Evolutionary conservation across 2,888 invertebrate genomes (phyloP), one percentile per base, ranked within the genome.

Genomic region (Watsonalla cultraria): DNA sequence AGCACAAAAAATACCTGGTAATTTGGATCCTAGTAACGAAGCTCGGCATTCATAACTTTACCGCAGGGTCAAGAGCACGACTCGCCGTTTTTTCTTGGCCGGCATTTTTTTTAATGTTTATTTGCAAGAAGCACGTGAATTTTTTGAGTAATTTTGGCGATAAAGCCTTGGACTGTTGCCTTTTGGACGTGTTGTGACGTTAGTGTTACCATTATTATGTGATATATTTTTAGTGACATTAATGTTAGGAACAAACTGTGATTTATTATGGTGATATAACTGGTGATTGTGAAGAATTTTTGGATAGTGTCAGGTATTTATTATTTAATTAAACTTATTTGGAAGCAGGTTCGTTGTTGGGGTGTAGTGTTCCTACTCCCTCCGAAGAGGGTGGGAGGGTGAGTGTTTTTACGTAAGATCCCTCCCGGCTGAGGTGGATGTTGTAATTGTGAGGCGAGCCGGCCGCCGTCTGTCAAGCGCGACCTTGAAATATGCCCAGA

Each of bases 131-230:
- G 76, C 86, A 81, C 84, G 86, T 86, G 86, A 75, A 85, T 82
- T 87, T 89, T 89, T 88, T 80, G 77, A 84, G 65, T 78, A 78
- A 78, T 86, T 84, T 86, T 82, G 82, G 85, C 84, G 72, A 71
- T 72, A 74, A 66, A 74, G 85, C 89, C 89, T 73, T 74, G 85
- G 86, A 87, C 82, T 82, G 82, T 85, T 86, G 90, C 90, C 90
- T 90, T 90, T 80, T 66, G 83, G 84, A 86, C 89, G 90, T 90
- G 90, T 90, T 90, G 90, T 90, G 90, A 90, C 88, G 68, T 68
- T 85, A 85, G 88, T 89, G 90, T 86, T 89, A 89, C 87, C 87
- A 72, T 77, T 77, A 84, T 83, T 82, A 88, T 90, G 90, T 90
- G 90, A 90, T 90, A 88, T 86, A 73, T 72, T 73, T 82, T 84